These are phyloP conservation scores for Campaea margaritaria DNA, from an alignment of 2,888 invertebrate genomes.

Conservation along the genomic window DNA sequence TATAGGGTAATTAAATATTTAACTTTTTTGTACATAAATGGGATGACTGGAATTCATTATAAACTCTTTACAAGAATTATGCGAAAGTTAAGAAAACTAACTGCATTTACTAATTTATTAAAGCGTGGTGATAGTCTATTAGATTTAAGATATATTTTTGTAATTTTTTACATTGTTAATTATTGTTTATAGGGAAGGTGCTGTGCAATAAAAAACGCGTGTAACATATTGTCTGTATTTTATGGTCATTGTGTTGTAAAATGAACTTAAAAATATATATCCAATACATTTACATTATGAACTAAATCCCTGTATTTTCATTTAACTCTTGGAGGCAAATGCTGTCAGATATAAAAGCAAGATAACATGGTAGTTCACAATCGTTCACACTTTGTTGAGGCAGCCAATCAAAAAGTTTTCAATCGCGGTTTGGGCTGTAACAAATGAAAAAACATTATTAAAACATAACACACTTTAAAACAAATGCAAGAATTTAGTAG, in stretches of 20 bases:
- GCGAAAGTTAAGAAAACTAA: slow-evolving; percentile 4
- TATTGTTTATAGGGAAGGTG: not conserved
- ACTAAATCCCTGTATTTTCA: slow-evolving; percentile 84
- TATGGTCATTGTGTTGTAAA: slow-evolving; percentile 70
- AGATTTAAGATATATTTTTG: slow-evolving; percentile 29
- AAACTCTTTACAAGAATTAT: not conserved
- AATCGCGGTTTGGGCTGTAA: slow-evolving; percentile 90
- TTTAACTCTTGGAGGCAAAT: slow-evolving; percentile 79
- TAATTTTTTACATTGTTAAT: slow-evolving; percentile 23
- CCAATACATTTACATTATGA: slow-evolving; percentile 79
- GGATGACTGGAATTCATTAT: too few species aligned
- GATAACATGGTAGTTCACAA: slow-evolving; percentile 58
- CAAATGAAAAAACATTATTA: slow-evolving; percentile 45
- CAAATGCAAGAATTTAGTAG: too few species aligned
- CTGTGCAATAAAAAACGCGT: slow-evolving; percentile 27
- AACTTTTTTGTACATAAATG: too few species aligned
- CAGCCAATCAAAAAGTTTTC: slow-evolving; percentile 89
- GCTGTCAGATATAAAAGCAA: slow-evolving; percentile 73
- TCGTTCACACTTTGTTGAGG: slow-evolving; percentile 79
- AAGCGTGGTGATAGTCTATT: slow-evolving; percentile 22
- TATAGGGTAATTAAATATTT: too few species aligned
- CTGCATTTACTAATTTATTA: slow-evolving; percentile 23
- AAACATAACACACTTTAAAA: too few species aligned
- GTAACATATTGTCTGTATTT: slow-evolving; percentile 78
- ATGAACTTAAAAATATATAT: slow-evolving; percentile 81